phyloP scores from a whole-genome alignment of 2,888 invertebrate genomes.

The Mesochorus sp. region DNA sequence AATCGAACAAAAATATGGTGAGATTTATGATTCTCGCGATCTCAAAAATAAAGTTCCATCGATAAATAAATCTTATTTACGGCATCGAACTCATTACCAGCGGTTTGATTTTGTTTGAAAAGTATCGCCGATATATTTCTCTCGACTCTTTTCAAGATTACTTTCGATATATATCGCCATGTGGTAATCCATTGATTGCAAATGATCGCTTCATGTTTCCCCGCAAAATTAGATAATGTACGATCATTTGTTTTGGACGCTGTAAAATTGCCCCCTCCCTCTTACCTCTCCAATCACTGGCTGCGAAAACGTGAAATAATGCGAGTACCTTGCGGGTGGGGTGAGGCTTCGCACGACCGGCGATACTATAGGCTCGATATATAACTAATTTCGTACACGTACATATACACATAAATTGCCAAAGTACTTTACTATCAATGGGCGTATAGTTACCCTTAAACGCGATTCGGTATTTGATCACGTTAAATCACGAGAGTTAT shows the following conservation, averaged over 20 bases:
- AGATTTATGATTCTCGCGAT: no score
- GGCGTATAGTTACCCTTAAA: conserved; percentile 6
- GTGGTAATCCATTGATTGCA: conserved; percentile 3
- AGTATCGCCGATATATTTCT: no score
- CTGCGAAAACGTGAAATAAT: conserved; percentile 54
- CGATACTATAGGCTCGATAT: conserved; percentile 10
- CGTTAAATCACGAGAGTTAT: conserved; percentile 41
- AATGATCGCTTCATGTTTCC: conserved; percentile 20
- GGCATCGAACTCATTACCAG: no score
- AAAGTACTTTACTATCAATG: conserved; percentile 20
- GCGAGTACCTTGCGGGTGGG: conserved; percentile 22
- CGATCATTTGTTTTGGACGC: conserved; percentile 21
- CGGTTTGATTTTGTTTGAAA: no score
- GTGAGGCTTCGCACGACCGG: conserved; percentile 40
- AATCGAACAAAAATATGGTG: no score
- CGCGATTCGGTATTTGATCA: conserved; percentile 41
- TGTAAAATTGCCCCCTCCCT: conserved; percentile 15
- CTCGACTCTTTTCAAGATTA: no score
- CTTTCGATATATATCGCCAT: not conserved
- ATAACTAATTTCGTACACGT: not conserved
- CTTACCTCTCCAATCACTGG: not conserved
- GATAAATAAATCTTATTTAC: no score
- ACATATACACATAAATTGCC: not conserved
- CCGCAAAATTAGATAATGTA: conserved; percentile 31
- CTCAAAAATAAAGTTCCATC: no score